Base-by-base conservation (phyloP, 2,113 vertebrate species). In the Antechinus stuartii region DNA sequence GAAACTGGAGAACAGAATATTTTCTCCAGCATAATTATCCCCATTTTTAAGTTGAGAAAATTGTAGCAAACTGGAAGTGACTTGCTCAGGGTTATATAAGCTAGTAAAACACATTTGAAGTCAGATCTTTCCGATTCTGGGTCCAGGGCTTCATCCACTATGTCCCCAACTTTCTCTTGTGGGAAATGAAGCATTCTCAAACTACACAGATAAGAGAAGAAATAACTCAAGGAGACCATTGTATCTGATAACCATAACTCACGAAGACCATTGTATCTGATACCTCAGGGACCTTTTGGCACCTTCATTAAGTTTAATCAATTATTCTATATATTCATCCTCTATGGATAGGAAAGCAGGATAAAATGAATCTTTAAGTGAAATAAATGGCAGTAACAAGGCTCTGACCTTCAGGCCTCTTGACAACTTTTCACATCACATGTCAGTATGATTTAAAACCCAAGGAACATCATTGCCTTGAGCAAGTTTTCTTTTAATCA, bases 391-490 rank as follows among this genome's bases (percentile, higher is more conserved):
- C 84, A 54, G 47, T 91, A 91, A 76, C 90, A 90, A 30, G 91
- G 93, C 94, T 96, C 84, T 14, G 76, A 56, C 91, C 92, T 95
- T 93, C 8, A 90, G n/a, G 93, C 46, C 90, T 92, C 27, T 90
- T 91, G 49, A 93, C 92, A 95, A 95, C 90, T 95, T 23, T 53
- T 22, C 55, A 91, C 91, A 94, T 95, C 54, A 27, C 42, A 94
- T 68, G 9, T 91, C 26, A 94, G 94, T 91, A 92, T 53, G 27
- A 92, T 93, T 93, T 94, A 93, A 91, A 95, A 27, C 90, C 27
- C 30, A 57, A 96, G 68, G 19, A 94, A 54, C 92, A 90, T 91
- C 90, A 91, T 54, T 94, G 89, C 57, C 93, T 42, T 8, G 35
- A 22, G 19, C 35, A 42, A 84, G 16, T 19, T n/a, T 84, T 84